phyloP scores from a whole-genome alignment of 1,140 invertebrate genomes.

The Musca vetustissima region DNA sequence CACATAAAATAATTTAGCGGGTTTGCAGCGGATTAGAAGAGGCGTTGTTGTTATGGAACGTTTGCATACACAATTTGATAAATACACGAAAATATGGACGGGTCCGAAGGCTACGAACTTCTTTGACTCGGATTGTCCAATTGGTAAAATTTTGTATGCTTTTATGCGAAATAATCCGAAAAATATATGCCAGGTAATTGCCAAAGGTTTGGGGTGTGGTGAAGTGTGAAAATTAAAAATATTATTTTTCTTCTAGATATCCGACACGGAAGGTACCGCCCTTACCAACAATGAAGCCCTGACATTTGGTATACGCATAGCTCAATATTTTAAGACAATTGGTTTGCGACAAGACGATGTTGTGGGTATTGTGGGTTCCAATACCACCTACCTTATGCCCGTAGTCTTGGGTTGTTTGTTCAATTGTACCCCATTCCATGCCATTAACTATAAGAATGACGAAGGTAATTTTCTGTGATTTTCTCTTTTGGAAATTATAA shows the following conservation, averaged over 20 bases:
- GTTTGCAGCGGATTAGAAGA: neutral
- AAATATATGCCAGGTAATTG: conserved; percentile 47
- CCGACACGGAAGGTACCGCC: conserved; percentile 47
- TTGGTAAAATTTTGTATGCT: conserved; percentile 51
- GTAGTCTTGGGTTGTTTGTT: conserved; percentile 47
- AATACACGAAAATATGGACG: conserved; percentile 54
- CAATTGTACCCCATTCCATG: conserved; percentile 51
- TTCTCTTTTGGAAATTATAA: neutral
- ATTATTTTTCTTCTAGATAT: conserved; percentile 32
- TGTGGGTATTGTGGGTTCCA: conserved; percentile 45
- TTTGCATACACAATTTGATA: conserved; percentile 48
- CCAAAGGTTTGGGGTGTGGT: neutral
- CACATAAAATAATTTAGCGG: neutral
- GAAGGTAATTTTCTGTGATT: conserved; percentile 26
- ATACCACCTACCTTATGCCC: conserved; percentile 50
- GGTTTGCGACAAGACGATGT: conserved; percentile 47
- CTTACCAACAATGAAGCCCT: conserved; percentile 51
- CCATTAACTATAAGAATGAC: conserved; percentile 33
- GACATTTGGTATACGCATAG: conserved; percentile 48
- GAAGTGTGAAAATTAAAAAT: conserved; percentile 7
- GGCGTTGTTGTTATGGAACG: conserved; percentile 41
- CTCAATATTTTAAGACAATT: conserved; percentile 43
- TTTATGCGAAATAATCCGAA: conserved; percentile 51
- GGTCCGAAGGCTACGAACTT: conserved; percentile 48
- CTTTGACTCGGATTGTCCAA: conserved; percentile 50